phyloP scores from a whole-genome alignment of 2,113 vertebrate genomes.

The Passer domesticus region DNA sequence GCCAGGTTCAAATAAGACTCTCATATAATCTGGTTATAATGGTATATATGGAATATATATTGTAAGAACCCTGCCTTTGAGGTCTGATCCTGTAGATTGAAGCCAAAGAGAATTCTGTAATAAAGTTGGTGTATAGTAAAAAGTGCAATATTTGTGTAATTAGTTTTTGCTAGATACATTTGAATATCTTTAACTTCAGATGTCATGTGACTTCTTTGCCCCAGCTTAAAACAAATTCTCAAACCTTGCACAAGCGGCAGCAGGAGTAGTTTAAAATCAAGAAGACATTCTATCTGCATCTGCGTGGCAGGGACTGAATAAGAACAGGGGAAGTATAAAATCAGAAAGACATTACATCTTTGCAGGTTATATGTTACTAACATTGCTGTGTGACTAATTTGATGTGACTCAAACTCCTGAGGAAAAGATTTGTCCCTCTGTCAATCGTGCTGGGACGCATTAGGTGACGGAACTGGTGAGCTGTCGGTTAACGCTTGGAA shows the following conservation, averaged over 20 bases:
- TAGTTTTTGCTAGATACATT: not conserved
- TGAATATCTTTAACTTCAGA: not conserved
- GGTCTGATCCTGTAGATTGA: not conserved
- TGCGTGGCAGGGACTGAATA: not conserved
- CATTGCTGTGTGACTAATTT: slow-evolving; percentile 16
- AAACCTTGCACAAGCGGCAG: not conserved
- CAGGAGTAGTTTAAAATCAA: slow-evolving; percentile 12
- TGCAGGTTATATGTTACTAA: slow-evolving; percentile 25
- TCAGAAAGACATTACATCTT: slow-evolving; percentile 54
- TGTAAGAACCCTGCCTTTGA: not conserved
- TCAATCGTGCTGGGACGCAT: not conserved
- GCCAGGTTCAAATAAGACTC: not conserved
- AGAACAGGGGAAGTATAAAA: not conserved
- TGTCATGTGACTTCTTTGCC: not conserved
- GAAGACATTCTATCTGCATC: slow-evolving; percentile 11
- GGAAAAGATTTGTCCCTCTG: slow-evolving; percentile 33
- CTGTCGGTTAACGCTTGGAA: not conserved
- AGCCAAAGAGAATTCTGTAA: not conserved
- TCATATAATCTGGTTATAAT: not conserved
- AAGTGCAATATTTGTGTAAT: not conserved
- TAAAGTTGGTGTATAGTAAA: not conserved
- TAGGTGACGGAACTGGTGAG: not conserved
- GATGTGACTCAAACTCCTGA: not conserved
- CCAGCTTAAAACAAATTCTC: not conserved
- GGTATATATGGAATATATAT: not conserved